phyloP scores from a whole-genome alignment of 1,140 invertebrate species.

The Brachionus rotundiformis region DNA sequence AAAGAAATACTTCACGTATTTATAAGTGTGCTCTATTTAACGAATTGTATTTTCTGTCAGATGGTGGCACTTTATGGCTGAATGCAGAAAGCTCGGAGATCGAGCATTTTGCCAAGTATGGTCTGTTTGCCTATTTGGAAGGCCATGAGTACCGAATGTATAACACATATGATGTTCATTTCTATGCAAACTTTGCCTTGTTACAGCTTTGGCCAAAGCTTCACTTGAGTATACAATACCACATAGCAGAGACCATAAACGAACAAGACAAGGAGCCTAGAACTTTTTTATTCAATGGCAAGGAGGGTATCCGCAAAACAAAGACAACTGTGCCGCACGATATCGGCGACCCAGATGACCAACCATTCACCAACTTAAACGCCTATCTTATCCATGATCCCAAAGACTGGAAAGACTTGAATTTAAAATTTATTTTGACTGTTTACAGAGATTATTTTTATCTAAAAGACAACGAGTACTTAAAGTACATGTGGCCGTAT shows the following conservation, averaged over 20 bases:
- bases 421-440: conserved; percentile 85
- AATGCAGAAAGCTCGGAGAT: conserved; percentile 53
- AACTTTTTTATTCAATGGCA: conserved; percentile 67
- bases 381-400: conserved; percentile 87
- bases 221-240: conserved; percentile 81
- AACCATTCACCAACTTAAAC: conserved; percentile 80
- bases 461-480: conserved; percentile 66
- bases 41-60: conserved; percentile 85
- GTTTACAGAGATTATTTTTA: conserved; percentile 71
- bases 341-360: conserved; percentile 85
- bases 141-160: conserved; percentile 90
- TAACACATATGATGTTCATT: conserved; percentile 94
- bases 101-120: conserved; percentile 59
- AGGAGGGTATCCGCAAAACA: conserved; percentile 65
- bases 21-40: conserved; percentile 87
- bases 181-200: conserved; percentile 87
- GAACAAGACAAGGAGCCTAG: conserved; percentile 55
- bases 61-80: conserved; percentile 83
- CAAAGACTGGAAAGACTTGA: conserved; percentile 86
- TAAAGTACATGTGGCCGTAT: conserved; percentile 70
- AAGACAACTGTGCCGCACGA: conserved; percentile 80
- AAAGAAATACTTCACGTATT: background rate
- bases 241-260: conserved; percentile 68
- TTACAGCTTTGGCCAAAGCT: conserved; percentile 84
- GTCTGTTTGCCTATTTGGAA: conserved; percentile 66